Evolutionary conservation across 2,113 vertebrate species (phyloP).

Genomic region (Tonatia bakeri): DNA sequence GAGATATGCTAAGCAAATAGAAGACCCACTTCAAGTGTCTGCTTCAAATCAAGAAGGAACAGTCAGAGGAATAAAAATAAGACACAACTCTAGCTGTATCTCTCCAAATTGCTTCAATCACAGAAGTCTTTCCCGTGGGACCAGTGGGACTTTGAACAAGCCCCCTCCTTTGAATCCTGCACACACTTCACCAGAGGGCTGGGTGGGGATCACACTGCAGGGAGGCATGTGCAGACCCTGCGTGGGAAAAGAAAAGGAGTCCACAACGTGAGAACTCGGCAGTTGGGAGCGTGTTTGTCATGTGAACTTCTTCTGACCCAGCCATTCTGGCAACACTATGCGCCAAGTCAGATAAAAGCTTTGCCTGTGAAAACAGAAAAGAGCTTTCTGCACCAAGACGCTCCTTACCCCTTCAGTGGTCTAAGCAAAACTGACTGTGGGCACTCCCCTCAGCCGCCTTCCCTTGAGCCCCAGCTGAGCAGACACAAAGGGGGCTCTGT

Average conservation of each 20-base stretch:
- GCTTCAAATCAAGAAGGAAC: background rate
- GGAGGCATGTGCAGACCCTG: background rate
- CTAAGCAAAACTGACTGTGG: background rate
- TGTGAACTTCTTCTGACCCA: slow-evolving; percentile 66
- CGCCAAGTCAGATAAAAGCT: slow-evolving; percentile 22
- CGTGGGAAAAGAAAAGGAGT: background rate
- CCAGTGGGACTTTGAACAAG: background rate
- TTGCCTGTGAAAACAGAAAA: slow-evolving; percentile 32
- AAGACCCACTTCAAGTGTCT: background rate
- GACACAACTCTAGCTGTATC: background rate
- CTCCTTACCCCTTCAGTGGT: background rate
- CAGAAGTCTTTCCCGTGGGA: background rate
- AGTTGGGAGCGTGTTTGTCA: background rate
- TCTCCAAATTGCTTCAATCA: background rate
- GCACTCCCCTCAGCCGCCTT: background rate
- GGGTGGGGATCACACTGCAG: background rate
- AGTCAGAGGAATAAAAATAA: background rate
- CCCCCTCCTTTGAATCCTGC: background rate
- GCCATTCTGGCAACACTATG: background rate
- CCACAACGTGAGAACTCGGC: background rate
- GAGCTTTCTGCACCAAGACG: background rate
- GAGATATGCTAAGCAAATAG: background rate
- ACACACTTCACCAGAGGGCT: background rate
- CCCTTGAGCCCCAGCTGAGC: background rate
- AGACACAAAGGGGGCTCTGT: slow-evolving; percentile 62